phyloP scores from a whole-genome alignment of 2,113 vertebrate genomes.

The Microtus pennsylvanicus region DNA sequence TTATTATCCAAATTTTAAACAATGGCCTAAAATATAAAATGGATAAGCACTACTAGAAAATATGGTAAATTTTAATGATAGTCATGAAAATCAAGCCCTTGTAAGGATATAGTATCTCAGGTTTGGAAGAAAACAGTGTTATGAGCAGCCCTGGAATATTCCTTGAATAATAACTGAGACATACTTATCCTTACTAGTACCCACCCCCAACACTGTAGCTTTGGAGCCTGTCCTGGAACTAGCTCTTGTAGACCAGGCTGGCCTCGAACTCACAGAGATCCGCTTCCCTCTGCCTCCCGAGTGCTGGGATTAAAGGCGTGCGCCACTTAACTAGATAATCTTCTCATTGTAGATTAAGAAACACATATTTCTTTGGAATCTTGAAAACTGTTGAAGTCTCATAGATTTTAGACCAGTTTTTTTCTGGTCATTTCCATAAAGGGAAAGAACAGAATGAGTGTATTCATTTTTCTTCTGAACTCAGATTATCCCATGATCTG shows the following conservation, averaged over 20 bases:
- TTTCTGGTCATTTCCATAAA: too few species aligned
- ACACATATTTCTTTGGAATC: too few species aligned
- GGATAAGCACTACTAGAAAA: background rate
- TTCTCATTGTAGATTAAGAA: too few species aligned
- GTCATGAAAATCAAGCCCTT: background rate
- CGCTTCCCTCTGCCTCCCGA: too few species aligned
- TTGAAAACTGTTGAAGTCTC: too few species aligned
- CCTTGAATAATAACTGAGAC: background rate
- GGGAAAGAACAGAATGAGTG: too few species aligned
- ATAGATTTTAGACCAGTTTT: too few species aligned
- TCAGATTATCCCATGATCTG: background rate
- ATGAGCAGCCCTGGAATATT: background rate
- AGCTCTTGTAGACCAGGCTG: too few species aligned
- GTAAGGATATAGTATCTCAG: background rate
- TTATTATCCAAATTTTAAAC: background rate
- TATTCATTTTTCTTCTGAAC: background rate
- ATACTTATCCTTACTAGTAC: background rate
- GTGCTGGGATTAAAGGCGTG: too few species aligned
- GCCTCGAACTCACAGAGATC: too few species aligned
- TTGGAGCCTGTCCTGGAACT: too few species aligned
- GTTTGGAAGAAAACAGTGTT: background rate
- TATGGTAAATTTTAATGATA: background rate
- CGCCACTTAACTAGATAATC: too few species aligned
- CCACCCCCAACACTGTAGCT: background rate
- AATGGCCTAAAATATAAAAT: conserved; percentile 25